Percentiles rank a stretch among this genome's conserved stretches.
Conservation (phyloP, 1,140 invertebrate species). For the Phortica variegata region DNA sequence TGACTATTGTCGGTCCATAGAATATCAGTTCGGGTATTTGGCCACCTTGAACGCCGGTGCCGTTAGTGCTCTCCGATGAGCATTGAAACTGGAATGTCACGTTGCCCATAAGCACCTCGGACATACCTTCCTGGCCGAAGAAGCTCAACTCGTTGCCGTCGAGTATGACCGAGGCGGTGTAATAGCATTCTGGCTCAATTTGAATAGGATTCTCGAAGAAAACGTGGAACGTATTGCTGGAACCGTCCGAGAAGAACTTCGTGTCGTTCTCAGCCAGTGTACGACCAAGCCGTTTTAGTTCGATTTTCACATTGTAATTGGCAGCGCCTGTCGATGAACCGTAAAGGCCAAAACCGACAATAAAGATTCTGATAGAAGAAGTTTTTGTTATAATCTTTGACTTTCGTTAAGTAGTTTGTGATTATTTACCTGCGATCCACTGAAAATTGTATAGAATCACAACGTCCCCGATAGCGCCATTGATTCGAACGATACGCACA, state of each 20-base stretch:
- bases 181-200: conserved; percentile 87
- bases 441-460: conserved; percentile 90
- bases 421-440: conserved; percentile 67
- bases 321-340: conserved; percentile 89
- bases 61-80: conserved; percentile 90
- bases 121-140: conserved; percentile 93
- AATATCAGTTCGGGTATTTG: conserved; percentile 94
- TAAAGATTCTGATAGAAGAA: conserved; percentile 71
- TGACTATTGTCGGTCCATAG: conserved; percentile 72
- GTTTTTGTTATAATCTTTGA: background rate
- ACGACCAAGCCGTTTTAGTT: conserved; percentile 81
- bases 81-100: conserved; percentile 94
- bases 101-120: conserved; percentile 83
- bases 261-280: conserved; percentile 86
- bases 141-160: conserved; percentile 90
- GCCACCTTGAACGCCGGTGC: conserved; percentile 90
- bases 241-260: conserved; percentile 91
- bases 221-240: conserved; percentile 90
- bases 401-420: conserved; percentile 38
- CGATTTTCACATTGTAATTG: conserved; percentile 88
- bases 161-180: conserved; percentile 85
- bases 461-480: conserved; percentile 88
- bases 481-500: conserved; percentile 95
- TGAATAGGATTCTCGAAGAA: conserved; percentile 92
- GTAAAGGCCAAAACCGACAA: conserved; percentile 89